Base-by-base conservation (phyloP, 2,113 vertebrate genomes). In the Ramphastos sulfuratus region DNA sequence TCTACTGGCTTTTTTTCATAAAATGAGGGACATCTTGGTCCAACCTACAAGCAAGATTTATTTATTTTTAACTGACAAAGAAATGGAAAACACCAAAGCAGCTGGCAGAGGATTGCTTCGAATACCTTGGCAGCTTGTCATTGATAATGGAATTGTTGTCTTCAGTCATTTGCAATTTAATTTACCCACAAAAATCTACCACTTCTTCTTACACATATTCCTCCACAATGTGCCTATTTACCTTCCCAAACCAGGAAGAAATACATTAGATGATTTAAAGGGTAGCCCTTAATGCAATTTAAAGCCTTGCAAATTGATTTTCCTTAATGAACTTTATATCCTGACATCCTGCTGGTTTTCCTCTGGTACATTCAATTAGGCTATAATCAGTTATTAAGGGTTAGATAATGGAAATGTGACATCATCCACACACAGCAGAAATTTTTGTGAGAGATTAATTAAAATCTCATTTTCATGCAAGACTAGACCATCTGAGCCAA, bases 261-360 rank as follows among this genome's bases (percentile, higher is more conserved):
- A 94, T 88, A 48, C 58, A 91, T 94, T 93, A 92, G 75, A 90
- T 90, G 87, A 84, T 94, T 78, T 90, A 93, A 97, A 96, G 90
- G 50, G 92, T 96, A 96, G 94, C 35, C 89, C 24, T 92, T 96
- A 96, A 96, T 79, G 84, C 80, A 96, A 85, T 95, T 94, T 89
- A 96, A 96, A 96, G 66, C 59, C 92, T 96, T 92, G 89, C 87
- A 95, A 92, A 93, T 86, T 94, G 94, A 96, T 97, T 95, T 97
- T 97, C 78, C 76, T 87, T 96, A 94, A 96, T 89, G 91, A 96
- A 97, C 94, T 93, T 97, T 97, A 93, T 95, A 93, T 93, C 91
- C 92, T 95, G 93, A 96, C 97, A 93, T 87, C 94, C 94, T 87
- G 71, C 81, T 78, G 46, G 82, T 91, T 92, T 86, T 94, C 42